These are phyloP conservation scores for Polyploca ridens DNA, from an alignment of 2,888 invertebrate genomes.

Conservation along the genomic window DNA sequence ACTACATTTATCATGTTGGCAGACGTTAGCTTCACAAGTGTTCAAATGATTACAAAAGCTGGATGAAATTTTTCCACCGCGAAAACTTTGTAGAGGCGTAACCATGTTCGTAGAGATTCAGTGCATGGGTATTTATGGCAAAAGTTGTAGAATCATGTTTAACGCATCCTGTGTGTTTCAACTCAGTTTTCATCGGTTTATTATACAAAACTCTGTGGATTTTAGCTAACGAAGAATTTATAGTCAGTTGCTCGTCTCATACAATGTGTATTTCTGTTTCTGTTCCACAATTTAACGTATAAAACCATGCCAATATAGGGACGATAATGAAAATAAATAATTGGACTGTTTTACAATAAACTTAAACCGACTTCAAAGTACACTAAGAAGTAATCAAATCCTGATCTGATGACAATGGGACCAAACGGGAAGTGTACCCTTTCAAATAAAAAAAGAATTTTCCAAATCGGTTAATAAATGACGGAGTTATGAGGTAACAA, in stretches of 20 bases:
- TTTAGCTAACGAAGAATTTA: conserved; percentile 21
- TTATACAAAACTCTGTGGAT: conserved; percentile 38
- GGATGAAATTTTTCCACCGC: neutral
- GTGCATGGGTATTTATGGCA: conserved; percentile 21
- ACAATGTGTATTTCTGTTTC: no score
- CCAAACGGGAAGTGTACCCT: no score
- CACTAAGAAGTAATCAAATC: no score
- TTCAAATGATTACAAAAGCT: neutral
- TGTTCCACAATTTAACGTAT: neutral
- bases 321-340: no score
- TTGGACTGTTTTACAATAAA: no score
- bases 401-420: no score
- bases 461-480: no score
- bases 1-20: neutral
- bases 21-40: neutral
- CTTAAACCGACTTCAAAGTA: no score
- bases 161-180: conserved; percentile 37
- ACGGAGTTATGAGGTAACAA: no score
- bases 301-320: no score
- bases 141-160: conserved; percentile 21
- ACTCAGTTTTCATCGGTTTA: conserved; percentile 44
- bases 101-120: conserved; percentile 9
- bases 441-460: no score
- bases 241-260: neutral
- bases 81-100: neutral